These are phyloP conservation scores for Dynastes tityus DNA, from an alignment of 2,888 invertebrate species.

Conservation along the genomic window DNA sequence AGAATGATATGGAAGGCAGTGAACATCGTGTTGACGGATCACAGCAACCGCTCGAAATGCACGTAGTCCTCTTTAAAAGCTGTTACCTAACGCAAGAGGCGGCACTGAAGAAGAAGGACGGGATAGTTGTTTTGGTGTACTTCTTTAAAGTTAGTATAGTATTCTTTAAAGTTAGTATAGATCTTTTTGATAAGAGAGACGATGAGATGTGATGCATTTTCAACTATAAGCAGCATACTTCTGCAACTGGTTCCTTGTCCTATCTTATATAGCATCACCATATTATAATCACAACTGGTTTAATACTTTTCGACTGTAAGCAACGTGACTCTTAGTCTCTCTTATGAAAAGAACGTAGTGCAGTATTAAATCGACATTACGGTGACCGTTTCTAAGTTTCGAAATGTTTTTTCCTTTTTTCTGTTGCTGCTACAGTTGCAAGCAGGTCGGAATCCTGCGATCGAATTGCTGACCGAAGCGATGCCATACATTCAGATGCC, in stretches of 20 bases:
- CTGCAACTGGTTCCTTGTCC: too few species aligned
- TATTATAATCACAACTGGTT: too few species aligned
- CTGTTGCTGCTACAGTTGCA: constrained; percentile 68
- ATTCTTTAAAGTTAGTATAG: neutral
- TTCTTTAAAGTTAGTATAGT: constrained; percentile 68
- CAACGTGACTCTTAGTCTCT: too few species aligned
- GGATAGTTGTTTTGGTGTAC: constrained; percentile 75
- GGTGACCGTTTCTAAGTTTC: constrained; percentile 54
- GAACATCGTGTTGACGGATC: constrained; percentile 77
- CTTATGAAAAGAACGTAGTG: neutral
- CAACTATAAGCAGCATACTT: too few species aligned
- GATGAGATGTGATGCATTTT: too few species aligned
- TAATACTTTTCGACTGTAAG: too few species aligned
- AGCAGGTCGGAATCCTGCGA: constrained; percentile 70
- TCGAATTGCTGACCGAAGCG: constrained; percentile 70
- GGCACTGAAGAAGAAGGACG: constrained; percentile 75
- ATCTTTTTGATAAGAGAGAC: too few species aligned
- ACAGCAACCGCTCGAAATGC: constrained; percentile 78
- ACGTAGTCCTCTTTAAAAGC: constrained; percentile 75
- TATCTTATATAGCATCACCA: too few species aligned
- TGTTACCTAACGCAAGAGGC: constrained; percentile 76
- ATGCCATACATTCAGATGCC: constrained; percentile 73
- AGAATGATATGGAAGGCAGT: constrained; percentile 76
- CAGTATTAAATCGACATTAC: too few species aligned
- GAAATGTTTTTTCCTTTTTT: too few species aligned